Conservation (phyloP, 2,797 vertebrate species). For the Decapterus maruadsi region DNA sequence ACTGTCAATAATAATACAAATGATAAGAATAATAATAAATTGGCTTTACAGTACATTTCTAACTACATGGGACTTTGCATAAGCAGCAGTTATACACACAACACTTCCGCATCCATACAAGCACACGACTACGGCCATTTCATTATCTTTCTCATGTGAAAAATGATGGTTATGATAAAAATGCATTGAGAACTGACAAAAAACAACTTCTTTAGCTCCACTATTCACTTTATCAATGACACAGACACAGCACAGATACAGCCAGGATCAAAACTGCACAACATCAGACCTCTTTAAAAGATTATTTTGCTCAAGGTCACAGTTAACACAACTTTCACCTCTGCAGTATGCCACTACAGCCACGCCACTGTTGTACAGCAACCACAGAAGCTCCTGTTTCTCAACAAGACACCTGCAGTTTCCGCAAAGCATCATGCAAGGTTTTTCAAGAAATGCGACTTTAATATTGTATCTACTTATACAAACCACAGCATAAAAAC, state of each 20-base stretch:
- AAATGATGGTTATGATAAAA: background rate
- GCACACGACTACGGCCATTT: background rate
- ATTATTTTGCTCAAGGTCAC: conserved; percentile 11
- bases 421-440: background rate
- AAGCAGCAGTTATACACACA: background rate
- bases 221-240: background rate
- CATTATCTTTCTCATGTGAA: background rate
- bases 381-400: background rate
- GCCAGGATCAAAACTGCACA: background rate
- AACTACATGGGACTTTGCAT: background rate
- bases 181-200: background rate
- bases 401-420: background rate
- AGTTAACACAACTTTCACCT: background rate
- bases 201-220: background rate
- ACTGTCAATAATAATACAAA: background rate
- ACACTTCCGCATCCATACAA: background rate
- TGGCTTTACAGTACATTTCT: background rate
- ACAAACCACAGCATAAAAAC: background rate
- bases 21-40: no score
- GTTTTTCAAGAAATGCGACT: background rate
- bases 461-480: background rate
- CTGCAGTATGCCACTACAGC: background rate
- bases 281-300: no score
- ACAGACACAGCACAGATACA: background rate
- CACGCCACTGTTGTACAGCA: background rate